Conservation (phyloP, 2,888 invertebrate species). For the Neocrepidodera transversa region DNA sequence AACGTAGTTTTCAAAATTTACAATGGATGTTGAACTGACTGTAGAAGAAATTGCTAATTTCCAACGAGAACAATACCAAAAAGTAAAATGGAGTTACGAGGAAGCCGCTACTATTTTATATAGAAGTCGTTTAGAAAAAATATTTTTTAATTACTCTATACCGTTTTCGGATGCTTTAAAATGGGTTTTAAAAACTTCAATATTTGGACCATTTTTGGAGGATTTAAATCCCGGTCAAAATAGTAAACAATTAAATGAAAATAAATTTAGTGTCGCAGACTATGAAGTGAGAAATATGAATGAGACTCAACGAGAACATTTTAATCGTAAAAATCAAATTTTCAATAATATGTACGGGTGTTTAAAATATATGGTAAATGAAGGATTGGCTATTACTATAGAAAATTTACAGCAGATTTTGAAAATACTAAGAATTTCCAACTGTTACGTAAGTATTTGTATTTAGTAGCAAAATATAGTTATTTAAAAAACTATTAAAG, state of each 20-base stretch:
- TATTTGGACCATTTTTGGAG: conserved; percentile 52
- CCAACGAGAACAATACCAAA: conserved; percentile 16
- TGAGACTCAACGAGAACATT: conserved; percentile 37
- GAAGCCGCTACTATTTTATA: conserved; percentile 28
- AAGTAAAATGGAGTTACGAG: conserved; percentile 31
- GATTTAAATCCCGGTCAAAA: conserved; percentile 47
- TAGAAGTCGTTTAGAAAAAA: conserved; percentile 20
- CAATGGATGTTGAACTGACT: not conserved
- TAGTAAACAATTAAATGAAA: conserved; percentile 44
- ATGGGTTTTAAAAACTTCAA: conserved; percentile 38
- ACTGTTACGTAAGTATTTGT: conserved; percentile 48
- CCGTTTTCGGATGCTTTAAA: conserved; percentile 30
- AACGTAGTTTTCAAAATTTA: not conserved
- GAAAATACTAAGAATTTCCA: conserved; percentile 43
- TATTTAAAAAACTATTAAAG: too few species aligned
- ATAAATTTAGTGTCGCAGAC: conserved; percentile 48
- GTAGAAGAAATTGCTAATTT: not conserved
- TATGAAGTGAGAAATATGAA: conserved; percentile 44
- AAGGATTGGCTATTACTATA: conserved; percentile 45
- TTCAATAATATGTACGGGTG: conserved; percentile 43
- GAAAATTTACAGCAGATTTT: conserved; percentile 46
- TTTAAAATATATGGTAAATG: conserved; percentile 46
- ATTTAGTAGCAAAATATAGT: too few species aligned
- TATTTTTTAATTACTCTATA: conserved; percentile 26
- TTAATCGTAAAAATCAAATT: conserved; percentile 45